A percentile compares a stretch with the other conserved stretches of the same genome.
Conservation (phyloP, 2,888 invertebrate species). For the Tortricodes alternella region DNA sequence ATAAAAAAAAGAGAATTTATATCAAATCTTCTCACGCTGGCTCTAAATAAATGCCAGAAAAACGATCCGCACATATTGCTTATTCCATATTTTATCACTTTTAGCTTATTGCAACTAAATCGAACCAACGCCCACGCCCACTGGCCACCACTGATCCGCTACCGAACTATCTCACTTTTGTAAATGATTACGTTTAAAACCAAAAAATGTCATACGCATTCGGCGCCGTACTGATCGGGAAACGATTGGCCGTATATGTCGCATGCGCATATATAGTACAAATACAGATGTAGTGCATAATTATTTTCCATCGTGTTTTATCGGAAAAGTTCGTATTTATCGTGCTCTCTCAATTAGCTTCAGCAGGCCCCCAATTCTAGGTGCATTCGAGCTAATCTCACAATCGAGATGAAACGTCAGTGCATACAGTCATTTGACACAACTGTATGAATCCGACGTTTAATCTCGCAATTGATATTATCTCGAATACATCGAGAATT, state of each 20-base stretch:
- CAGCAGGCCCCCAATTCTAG: too few relatives aligned
- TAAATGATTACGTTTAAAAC: conserved; percentile 78
- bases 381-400: too few relatives aligned
- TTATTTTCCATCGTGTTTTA: too few relatives aligned
- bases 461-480: too few relatives aligned
- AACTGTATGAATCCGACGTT: too few relatives aligned
- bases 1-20: too few relatives aligned
- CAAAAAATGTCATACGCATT: conserved; percentile 74
- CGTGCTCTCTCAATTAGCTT: too few relatives aligned
- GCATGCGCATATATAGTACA: not conserved
- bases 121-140: conserved; percentile 42
- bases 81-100: not conserved
- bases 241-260: conserved; percentile 54
- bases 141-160: conserved; percentile 31
- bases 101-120: conserved; percentile 34
- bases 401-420: too few relatives aligned
- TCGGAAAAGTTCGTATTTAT: not conserved
- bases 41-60: too few relatives aligned
- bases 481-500: too few relatives aligned
- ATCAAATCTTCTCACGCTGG: too few relatives aligned
- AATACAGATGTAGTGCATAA: not conserved
- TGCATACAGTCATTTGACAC: too few relatives aligned
- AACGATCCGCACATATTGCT: not conserved
- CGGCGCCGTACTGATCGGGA: conserved; percentile 48
- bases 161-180: conserved; percentile 64